A percentile compares a stretch with the other conserved stretches of the same genome.
These are phyloP conservation scores for Frankliniella fusca DNA, from an alignment of 2,888 invertebrate genomes.

Conservation along the genomic window DNA sequence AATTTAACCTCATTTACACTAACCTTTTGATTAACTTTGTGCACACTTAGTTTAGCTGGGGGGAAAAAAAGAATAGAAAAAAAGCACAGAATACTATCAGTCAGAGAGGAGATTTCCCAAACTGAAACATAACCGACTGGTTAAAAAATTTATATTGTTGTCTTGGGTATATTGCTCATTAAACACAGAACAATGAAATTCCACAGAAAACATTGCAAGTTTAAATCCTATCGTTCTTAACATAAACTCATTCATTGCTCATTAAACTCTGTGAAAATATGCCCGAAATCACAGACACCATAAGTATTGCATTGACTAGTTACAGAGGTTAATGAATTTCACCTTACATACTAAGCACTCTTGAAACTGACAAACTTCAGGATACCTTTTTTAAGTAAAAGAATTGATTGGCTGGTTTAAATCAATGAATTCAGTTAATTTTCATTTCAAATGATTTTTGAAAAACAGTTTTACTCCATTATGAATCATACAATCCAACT, in stretches of 20 bases:
- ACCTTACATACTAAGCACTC: neutral
- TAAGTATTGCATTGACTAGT: slow-evolving; percentile 8
- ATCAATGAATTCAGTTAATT: neutral
- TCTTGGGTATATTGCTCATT: neutral
- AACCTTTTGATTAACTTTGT: too few relatives aligned
- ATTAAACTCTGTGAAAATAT: neutral
- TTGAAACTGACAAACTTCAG: neutral
- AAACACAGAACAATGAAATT: neutral
- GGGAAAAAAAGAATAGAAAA: too few relatives aligned
- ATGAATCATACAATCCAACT: neutral
- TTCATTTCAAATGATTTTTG: neutral
- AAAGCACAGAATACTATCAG: neutral
- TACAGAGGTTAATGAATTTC: neutral
- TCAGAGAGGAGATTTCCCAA: neutral
- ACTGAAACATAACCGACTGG: neutral
- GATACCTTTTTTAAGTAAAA: neutral
- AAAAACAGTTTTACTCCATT: neutral
- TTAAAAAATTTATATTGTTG: neutral
- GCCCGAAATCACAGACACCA: slow-evolving; percentile 3
- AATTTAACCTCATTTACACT: too few relatives aligned
- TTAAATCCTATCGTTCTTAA: neutral
- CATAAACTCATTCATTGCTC: neutral
- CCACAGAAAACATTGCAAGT: neutral
- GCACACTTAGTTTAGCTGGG: too few relatives aligned
- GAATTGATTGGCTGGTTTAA: neutral